A percentile compares a stretch with the other conserved stretches of the same genome.
These are phyloP conservation scores for Squalus acanthias DNA, from an alignment of 2,797 vertebrate species.

Conservation along the genomic window DNA sequence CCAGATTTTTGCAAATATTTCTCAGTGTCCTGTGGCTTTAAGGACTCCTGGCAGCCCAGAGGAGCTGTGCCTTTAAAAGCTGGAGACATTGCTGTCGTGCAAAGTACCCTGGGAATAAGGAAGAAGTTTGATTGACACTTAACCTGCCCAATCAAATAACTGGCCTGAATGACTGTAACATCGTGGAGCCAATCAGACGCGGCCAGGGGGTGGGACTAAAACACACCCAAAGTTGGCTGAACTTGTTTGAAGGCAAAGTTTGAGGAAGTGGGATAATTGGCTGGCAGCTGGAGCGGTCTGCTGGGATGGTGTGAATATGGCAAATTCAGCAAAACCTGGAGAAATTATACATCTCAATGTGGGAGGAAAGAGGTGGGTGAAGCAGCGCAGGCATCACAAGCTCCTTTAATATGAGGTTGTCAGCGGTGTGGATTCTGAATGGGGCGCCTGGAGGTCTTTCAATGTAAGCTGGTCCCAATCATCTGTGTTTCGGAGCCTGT, in stretches of 20 bases:
- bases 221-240: not conserved
- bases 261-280: not conserved
- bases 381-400: not conserved
- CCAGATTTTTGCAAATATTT: not conserved
- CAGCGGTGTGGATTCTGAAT: too few species aligned
- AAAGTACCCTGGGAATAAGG: not conserved
- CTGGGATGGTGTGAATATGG: constrained; percentile 39
- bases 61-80: not conserved
- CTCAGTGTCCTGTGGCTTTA: not conserved
- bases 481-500: not conserved
- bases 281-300: not conserved
- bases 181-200: constrained; percentile 51
- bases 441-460: not conserved
- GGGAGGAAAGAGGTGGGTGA: constrained; percentile 66
- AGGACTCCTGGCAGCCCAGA: not conserved
- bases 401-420: not conserved
- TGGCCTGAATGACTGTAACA: constrained; percentile 44
- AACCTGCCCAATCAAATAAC: not conserved
- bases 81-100: not conserved
- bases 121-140: not conserved
- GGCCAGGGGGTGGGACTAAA: constrained; percentile 13
- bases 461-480: not conserved
- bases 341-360: constrained; percentile 76
- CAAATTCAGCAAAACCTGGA: constrained; percentile 53
- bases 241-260: not conserved